phyloP scores from a whole-genome alignment of 2,888 invertebrate species.

The Oligia latruncula region DNA sequence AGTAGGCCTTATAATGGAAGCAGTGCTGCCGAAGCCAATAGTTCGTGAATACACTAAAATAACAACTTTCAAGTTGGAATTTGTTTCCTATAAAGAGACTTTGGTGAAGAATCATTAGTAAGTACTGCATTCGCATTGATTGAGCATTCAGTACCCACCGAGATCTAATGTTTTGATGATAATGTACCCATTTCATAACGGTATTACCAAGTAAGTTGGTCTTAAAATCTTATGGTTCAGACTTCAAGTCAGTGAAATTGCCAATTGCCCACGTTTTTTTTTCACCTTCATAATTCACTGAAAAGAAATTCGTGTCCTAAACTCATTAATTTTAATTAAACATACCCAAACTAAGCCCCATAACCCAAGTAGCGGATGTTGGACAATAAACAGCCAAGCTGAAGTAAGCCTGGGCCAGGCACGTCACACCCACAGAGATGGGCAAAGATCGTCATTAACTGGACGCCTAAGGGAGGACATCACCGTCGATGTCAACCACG shows the following conservation, averaged over 20 bases:
- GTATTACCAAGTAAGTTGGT: background rate
- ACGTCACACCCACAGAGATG: background rate
- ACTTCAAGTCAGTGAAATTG: background rate
- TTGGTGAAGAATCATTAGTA: constrained; percentile 85
- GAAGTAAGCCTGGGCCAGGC: background rate
- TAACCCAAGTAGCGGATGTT: no score
- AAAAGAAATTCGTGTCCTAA: background rate
- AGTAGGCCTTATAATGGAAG: constrained; percentile 85
- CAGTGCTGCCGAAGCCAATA: constrained; percentile 76
- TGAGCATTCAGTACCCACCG: background rate
- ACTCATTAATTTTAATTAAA: background rate
- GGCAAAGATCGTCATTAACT: background rate
- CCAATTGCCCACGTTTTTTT: background rate
- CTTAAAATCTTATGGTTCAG: background rate
- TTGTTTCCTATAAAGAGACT: constrained; percentile 80
- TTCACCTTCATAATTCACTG: background rate
- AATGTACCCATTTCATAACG: background rate
- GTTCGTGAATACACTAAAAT: constrained; percentile 79
- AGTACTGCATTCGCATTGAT: constrained; percentile 67
- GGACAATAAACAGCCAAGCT: background rate
- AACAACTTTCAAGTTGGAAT: constrained; percentile 84
- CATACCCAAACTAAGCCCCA: background rate
- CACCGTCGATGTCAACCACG: background rate
- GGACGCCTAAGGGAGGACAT: background rate
- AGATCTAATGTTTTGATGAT: background rate